Percentiles rank a stretch among this genome's conserved stretches.
These are phyloP conservation scores for Anisognathus igniventris DNA, from an alignment of 2,797 vertebrate species.

Conservation along the genomic window DNA sequence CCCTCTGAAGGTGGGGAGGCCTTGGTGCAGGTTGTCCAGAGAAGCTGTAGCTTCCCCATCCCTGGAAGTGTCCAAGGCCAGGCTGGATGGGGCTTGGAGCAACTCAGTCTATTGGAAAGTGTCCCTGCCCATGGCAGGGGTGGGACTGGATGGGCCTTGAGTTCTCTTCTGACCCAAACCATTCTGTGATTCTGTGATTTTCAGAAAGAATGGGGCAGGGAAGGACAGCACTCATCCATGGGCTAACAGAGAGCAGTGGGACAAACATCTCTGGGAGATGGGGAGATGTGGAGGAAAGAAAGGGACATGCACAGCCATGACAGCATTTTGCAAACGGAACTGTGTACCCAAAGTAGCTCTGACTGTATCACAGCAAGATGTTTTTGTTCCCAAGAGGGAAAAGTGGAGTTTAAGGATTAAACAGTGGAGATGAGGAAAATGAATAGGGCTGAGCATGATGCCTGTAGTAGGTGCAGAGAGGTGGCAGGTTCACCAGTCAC, in stretches of 20 bases:
- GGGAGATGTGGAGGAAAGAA: not conserved
- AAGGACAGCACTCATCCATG: not conserved
- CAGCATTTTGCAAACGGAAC: not conserved
- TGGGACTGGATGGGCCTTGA: not conserved
- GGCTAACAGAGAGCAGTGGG: rapidly evolving
- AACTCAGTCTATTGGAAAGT: not conserved
- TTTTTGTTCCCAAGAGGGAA: not conserved
- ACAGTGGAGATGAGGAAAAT: not conserved
- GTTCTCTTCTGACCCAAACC: not conserved
- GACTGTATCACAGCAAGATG: rapidly evolving
- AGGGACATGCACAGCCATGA: not conserved
- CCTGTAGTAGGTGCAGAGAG: not conserved
- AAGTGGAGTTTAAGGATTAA: not conserved
- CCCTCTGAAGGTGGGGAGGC: not conserved
- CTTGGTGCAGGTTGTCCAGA: not conserved
- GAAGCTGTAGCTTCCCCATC: not conserved
- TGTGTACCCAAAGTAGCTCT: not conserved
- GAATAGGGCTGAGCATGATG: no score
- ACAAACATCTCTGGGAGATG: not conserved
- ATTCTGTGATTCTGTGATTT: not conserved
- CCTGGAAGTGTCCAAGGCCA: not conserved
- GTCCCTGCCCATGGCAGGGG: not conserved
- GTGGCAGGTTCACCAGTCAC: rapidly evolving
- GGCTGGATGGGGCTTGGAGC: not conserved
- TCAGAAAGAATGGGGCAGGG: not conserved